Conservation (phyloP, 2,888 invertebrate species). For the Lapara coniferarum region DNA sequence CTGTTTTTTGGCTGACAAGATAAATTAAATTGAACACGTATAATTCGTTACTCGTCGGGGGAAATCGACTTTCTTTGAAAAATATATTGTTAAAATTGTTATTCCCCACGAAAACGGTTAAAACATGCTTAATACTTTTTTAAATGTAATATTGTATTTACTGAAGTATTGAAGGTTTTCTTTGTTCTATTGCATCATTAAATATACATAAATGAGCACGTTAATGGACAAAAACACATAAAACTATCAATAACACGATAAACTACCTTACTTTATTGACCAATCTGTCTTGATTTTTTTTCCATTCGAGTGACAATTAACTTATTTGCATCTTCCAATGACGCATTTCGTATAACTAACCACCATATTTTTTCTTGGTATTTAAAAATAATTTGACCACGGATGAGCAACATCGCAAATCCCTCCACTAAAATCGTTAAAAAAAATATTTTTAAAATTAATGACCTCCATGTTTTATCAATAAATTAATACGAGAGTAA, state of each 20-base stretch:
- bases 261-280: background rate
- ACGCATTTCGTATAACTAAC: slow-evolving; percentile 5
- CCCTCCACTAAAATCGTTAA: background rate
- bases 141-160: background rate
- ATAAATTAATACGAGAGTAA: background rate
- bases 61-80: background rate
- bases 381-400: background rate
- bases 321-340: slow-evolving; percentile 9
- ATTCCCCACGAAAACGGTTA: no score
- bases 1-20: slow-evolving; percentile 46
- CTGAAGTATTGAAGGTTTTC: background rate
- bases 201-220: background rate
- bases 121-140: background rate
- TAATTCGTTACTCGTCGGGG: slow-evolving; percentile 4
- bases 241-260: slow-evolving; percentile 9
- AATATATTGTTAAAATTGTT: background rate
- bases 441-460: background rate
- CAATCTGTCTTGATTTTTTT: slow-evolving; percentile 12
- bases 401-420: background rate
- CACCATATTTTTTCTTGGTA: background rate
- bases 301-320: background rate
- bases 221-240: slow-evolving; percentile 5
- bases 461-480: background rate
- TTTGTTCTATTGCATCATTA: slow-evolving; percentile 1
- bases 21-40: slow-evolving; percentile 47